These are phyloP conservation scores for Phytoseiulus persimilis DNA, from an alignment of 2,888 invertebrate genomes.

Conservation along the genomic window DNA sequence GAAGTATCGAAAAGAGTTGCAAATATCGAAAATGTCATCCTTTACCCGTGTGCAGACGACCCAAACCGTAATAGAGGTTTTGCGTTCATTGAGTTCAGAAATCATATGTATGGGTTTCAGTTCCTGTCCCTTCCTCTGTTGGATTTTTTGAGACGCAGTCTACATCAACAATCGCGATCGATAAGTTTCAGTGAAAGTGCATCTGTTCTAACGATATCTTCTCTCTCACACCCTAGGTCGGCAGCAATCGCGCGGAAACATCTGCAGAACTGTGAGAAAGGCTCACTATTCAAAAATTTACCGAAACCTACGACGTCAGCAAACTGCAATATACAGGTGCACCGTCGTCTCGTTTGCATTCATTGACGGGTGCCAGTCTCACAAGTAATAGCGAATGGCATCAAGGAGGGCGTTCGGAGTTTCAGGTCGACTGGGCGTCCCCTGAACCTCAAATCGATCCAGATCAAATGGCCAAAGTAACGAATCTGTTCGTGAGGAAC, in stretches of 20 bases:
- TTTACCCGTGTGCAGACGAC: constrained; percentile 25
- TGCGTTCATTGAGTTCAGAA: constrained; percentile 5
- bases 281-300: background rate
- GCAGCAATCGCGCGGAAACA: constrained; percentile 14
- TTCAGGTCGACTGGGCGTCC: constrained; percentile 14
- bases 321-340: too few relatives aligned
- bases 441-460: background rate
- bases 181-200: background rate
- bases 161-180: background rate
- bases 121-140: background rate
- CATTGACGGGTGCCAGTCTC: too few relatives aligned
- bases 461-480: constrained; percentile 24
- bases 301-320: too few relatives aligned
- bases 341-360: too few relatives aligned
- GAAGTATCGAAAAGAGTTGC: background rate
- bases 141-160: background rate
- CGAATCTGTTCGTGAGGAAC: constrained; percentile 10
- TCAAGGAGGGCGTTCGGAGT: too few relatives aligned
- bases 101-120: constrained; percentile 9
- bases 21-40: background rate
- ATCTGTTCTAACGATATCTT: background rate
- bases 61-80: constrained; percentile 13
- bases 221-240: background rate
- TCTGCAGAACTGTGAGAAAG: background rate
- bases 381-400: too few relatives aligned